Conservation (phyloP, 2,797 vertebrate species). For the Mus caroli region DNA sequence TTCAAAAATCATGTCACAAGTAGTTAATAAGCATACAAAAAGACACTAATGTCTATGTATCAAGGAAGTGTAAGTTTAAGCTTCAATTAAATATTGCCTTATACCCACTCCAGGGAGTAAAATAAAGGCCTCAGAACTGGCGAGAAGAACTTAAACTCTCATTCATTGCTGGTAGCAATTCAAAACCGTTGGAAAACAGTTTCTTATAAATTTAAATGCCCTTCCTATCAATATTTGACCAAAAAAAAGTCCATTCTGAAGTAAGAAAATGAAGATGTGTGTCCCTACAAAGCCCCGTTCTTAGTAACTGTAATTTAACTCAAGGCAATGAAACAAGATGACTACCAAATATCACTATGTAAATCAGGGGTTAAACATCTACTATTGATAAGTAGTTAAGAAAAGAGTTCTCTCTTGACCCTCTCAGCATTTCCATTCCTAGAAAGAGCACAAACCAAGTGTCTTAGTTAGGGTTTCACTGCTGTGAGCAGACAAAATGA, state of each 20-base stretch:
- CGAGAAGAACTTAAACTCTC: neutral
- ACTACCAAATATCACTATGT: neutral
- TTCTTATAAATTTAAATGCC: neutral
- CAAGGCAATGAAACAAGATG: neutral
- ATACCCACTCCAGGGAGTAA: neutral
- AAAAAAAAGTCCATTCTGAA: neutral
- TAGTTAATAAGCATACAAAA: neutral
- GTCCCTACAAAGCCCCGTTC: neutral
- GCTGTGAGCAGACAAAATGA: too few relatives aligned
- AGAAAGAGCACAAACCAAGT: neutral
- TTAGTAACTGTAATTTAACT: neutral
- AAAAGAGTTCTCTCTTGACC: neutral
- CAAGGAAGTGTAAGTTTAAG: constrained; percentile 15
- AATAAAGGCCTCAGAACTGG: neutral
- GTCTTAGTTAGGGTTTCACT: too few relatives aligned
- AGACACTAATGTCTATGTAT: neutral
- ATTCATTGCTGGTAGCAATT: neutral
- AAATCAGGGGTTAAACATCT: neutral
- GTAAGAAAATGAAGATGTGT: constrained; percentile 5
- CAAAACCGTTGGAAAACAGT: constrained; percentile 29
- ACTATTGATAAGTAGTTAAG: neutral
- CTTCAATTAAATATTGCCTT: neutral
- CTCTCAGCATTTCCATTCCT: neutral
- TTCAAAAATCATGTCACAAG: neutral
- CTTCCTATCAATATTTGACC: neutral